Conservation (phyloP, 2,113 vertebrate genomes). For the Brachypodius melanocephalos region DNA sequence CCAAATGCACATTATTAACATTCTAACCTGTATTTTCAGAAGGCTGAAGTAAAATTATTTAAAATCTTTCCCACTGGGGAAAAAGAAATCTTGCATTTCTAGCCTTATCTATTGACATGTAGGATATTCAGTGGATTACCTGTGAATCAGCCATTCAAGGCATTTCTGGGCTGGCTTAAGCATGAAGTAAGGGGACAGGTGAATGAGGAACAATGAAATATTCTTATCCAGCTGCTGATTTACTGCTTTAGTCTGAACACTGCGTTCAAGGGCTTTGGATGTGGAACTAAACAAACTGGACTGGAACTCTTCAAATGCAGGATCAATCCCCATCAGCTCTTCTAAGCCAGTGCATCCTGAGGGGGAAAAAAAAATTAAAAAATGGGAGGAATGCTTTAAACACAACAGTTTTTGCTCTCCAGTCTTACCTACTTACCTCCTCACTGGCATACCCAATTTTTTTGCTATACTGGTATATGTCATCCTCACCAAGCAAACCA, state of each 20-base stretch:
- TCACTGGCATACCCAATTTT: neutral
- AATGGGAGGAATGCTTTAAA: neutral
- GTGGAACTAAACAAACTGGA: slow-evolving; percentile 85
- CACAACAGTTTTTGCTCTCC: neutral
- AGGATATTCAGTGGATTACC: slow-evolving; percentile 70
- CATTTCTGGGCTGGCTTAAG: slow-evolving; percentile 96
- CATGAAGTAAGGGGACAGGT: slow-evolving; percentile 92
- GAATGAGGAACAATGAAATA: slow-evolving; percentile 86
- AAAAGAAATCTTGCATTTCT: neutral
- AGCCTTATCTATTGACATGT: neutral
- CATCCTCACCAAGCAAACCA: neutral
- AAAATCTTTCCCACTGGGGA: neutral
- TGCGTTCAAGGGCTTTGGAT: slow-evolving; percentile 85
- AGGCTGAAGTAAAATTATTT: neutral
- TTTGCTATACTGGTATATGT: neutral
- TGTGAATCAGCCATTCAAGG: slow-evolving; percentile 94
- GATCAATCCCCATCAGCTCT: slow-evolving; percentile 89
- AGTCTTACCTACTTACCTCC: neutral
- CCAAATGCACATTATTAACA: neutral
- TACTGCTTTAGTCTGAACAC: slow-evolving; percentile 88
- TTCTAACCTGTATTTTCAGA: neutral
- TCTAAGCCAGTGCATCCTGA: slow-evolving; percentile 94
- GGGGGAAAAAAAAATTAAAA: neutral
- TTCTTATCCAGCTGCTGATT: slow-evolving; percentile 85
- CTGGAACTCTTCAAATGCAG: slow-evolving; percentile 85